These are phyloP conservation scores for Tetrax tetrax DNA, from an alignment of 2,113 vertebrate genomes.

Conservation along the genomic window DNA sequence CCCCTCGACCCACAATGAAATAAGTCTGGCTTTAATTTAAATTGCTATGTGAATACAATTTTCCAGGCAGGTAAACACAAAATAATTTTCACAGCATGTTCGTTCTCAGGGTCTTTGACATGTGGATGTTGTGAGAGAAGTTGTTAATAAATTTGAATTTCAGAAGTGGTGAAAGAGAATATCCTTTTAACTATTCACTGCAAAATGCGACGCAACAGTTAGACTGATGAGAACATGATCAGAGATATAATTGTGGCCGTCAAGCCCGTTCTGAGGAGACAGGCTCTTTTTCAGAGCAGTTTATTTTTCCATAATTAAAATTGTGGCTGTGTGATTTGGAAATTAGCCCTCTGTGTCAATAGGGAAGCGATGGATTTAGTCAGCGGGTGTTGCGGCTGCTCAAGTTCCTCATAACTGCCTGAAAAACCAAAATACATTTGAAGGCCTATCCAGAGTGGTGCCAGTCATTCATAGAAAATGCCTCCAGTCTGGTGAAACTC, in stretches of 20 bases:
- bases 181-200: conserved; percentile 17
- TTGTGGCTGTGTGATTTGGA: conserved; percentile 20
- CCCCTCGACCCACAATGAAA: conserved; percentile 44
- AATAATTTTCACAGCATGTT: conserved; percentile 69
- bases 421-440: conserved; percentile 1
- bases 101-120: conserved; percentile 50
- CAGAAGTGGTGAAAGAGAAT: conserved; percentile 41
- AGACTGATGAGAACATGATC: not conserved
- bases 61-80: conserved; percentile 79
- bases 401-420: conserved; percentile 4
- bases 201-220: not conserved
- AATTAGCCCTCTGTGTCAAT: conserved; percentile 41
- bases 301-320: conserved; percentile 59
- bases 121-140: not conserved
- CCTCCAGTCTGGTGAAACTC: not conserved
- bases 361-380: conserved; percentile 54
- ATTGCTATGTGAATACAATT: conserved; percentile 72
- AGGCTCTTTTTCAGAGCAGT: not conserved
- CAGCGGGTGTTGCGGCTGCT: conserved; percentile 31
- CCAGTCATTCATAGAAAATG: not conserved
- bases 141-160: conserved; percentile 48
- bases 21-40: conserved; percentile 74
- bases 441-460: not conserved
- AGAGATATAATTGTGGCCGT: conserved; percentile 12
- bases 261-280: not conserved